Percentiles rank a stretch among this genome's conserved stretches.
These are phyloP conservation scores for Palythoa grandiflora DNA, from an alignment of 92 coral and sea anemone species.

Conservation along the genomic window DNA sequence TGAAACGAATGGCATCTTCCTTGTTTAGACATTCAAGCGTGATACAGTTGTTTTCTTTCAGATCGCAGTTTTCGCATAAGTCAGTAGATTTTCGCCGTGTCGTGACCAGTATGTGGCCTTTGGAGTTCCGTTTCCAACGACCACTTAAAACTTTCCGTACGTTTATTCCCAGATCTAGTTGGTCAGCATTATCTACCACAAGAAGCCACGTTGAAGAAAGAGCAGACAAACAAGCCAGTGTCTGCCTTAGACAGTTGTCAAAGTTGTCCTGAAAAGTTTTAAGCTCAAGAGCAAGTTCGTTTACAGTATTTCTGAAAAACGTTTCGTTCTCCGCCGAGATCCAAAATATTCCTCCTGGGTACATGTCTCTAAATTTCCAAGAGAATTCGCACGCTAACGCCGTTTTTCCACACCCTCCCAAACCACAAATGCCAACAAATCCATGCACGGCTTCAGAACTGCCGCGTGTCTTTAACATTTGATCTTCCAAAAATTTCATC, in stretches of 20 bases:
- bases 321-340: slow-evolving; percentile 62
- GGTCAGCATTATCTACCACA: slow-evolving; percentile 54
- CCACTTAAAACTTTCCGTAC: slow-evolving; percentile 45
- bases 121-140: slow-evolving; percentile 45
- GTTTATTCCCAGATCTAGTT: slow-evolving; percentile 15
- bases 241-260: slow-evolving; percentile 27
- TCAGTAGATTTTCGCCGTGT: slow-evolving; percentile 32
- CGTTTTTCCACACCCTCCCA: slow-evolving; percentile 73
- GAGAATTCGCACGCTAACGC: slow-evolving; percentile 64
- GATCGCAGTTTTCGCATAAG: too few species aligned
- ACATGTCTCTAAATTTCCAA: slow-evolving; percentile 37
- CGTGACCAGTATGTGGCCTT: slow-evolving; percentile 37
- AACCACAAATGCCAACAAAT: slow-evolving; percentile 52
- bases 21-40: slow-evolving; percentile 25
- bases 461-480: not conserved
- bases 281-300: slow-evolving; percentile 33
- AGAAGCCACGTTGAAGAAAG: slow-evolving; percentile 32
- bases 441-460: not conserved
- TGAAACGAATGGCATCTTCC: too few species aligned
- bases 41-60: slow-evolving; percentile 7
- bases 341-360: slow-evolving; percentile 63
- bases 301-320: slow-evolving; percentile 40
- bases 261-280: slow-evolving; percentile 23
- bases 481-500: slow-evolving; percentile 18
- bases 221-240: slow-evolving; percentile 1